These are phyloP conservation scores for Amblyjoppa fuscipennis DNA, from an alignment of 2,888 invertebrate genomes.

Conservation along the genomic window DNA sequence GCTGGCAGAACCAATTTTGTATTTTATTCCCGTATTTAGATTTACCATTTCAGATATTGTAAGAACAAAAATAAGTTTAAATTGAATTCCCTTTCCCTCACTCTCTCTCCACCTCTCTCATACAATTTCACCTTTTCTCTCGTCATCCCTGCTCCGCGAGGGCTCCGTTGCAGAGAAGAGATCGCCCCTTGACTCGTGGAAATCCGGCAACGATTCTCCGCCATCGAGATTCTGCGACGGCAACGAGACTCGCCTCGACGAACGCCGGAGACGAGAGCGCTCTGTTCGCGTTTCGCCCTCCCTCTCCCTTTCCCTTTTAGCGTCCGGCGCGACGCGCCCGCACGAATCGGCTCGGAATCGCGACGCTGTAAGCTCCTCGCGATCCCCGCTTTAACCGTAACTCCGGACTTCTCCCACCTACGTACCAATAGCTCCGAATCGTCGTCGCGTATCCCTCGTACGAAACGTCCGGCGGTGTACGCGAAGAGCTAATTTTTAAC, in stretches of 20 bases:
- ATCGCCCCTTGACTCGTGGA: constrained; percentile 47
- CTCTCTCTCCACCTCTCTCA: constrained; percentile 36
- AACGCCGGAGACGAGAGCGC: constrained; percentile 33
- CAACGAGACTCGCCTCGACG: constrained; percentile 26
- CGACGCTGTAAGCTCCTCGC: constrained; percentile 59
- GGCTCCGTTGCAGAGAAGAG: background rate
- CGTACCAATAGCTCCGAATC: background rate
- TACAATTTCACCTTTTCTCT: constrained; percentile 32
- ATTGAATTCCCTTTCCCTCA: constrained; percentile 80
- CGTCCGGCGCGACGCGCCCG: constrained; percentile 24
- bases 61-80: constrained; percentile 84
- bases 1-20: constrained; percentile 80
- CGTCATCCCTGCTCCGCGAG: constrained; percentile 19
- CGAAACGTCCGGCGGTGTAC: constrained; percentile 61
- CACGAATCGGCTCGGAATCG: constrained; percentile 62
- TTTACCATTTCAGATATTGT: constrained; percentile 82
- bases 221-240: background rate
- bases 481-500: constrained; percentile 80
- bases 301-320: constrained; percentile 30
- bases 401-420: constrained; percentile 48
- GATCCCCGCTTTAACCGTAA: constrained; percentile 43
- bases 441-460: background rate
- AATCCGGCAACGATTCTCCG: constrained; percentile 50
- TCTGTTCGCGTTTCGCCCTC: constrained; percentile 54
- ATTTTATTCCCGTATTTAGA: constrained; percentile 83